A percentile compares a stretch with the other conserved stretches of the same genome.
Evolutionary conservation across 2,888 invertebrate genomes (phyloP).

Genomic region (Luperina nickerlii): DNA sequence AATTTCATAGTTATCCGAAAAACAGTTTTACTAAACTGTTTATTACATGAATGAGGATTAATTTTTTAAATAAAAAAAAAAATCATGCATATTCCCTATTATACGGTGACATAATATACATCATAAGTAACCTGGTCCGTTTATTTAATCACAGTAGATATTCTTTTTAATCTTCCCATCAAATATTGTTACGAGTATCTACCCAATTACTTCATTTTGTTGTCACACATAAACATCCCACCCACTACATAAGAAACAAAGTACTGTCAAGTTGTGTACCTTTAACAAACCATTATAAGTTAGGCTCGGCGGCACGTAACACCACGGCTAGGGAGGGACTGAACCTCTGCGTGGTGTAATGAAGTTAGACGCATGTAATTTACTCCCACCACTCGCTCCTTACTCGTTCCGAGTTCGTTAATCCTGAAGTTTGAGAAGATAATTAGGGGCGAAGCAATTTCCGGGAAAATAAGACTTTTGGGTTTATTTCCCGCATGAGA

Average conservation of each 20-base stretch:
- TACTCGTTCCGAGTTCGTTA: constrained; percentile 72
- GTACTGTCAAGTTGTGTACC: constrained; percentile 43
- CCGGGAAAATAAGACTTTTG: constrained; percentile 61
- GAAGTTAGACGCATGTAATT: constrained; percentile 77
- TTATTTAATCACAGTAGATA: background rate
- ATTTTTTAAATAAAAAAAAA: too few species aligned
- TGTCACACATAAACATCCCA: constrained; percentile 31
- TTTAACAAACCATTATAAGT: constrained; percentile 50
- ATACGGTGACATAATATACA: background rate
- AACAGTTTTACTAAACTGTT: too few species aligned
- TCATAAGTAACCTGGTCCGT: background rate
- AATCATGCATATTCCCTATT: too few species aligned
- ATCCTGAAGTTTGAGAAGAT: constrained; percentile 77
- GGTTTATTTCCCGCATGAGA: constrained; percentile 34
- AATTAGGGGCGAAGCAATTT: constrained; percentile 77
- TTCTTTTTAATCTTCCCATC: background rate
- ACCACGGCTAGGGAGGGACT: constrained; percentile 42
- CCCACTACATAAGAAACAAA: constrained; percentile 18
- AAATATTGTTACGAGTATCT: background rate
- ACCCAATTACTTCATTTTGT: constrained; percentile 12
- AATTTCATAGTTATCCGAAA: too few species aligned
- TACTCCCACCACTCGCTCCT: constrained; percentile 62
- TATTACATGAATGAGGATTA: too few species aligned
- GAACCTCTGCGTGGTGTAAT: constrained; percentile 68
- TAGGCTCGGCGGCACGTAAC: constrained; percentile 53